phyloP scores from a whole-genome alignment of 2,113 vertebrate genomes.

The Noctilio leporinus region DNA sequence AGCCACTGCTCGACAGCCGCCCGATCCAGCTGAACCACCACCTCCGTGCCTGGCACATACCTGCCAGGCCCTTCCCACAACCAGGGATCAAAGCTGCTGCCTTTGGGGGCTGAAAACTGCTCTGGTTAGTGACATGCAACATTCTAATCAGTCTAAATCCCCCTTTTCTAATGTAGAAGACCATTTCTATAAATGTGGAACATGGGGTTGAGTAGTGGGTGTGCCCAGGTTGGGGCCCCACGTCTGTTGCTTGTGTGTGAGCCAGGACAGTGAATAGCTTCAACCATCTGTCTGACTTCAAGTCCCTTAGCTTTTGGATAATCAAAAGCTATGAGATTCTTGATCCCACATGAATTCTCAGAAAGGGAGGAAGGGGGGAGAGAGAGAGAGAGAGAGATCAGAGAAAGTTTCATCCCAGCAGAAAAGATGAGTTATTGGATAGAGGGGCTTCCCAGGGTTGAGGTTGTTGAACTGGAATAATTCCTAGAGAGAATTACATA shows the following conservation, averaged over 20 bases:
- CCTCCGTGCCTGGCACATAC: not conserved
- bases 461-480: not conserved
- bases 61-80: not conserved
- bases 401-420: not conserved
- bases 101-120: not conserved
- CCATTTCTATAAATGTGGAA: not conserved
- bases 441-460: not conserved
- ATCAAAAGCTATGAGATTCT: not conserved
- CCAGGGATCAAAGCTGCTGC: not conserved
- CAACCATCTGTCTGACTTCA: not conserved
- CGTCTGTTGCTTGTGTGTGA: not conserved
- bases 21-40: too few relatives aligned
- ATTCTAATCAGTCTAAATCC: not conserved
- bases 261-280: not conserved
- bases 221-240: not conserved
- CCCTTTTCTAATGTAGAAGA: not conserved
- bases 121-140: not conserved
- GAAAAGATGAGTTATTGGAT: not conserved
- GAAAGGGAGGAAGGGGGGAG: not conserved
- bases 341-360: not conserved
- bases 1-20: rapidly evolving
- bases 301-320: not conserved
- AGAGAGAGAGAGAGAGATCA: not conserved
- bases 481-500: not conserved
- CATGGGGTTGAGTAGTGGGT: rapidly evolving